Base-by-base conservation (phyloP, 2,888 invertebrate genomes). In the Athalia cordata region DNA sequence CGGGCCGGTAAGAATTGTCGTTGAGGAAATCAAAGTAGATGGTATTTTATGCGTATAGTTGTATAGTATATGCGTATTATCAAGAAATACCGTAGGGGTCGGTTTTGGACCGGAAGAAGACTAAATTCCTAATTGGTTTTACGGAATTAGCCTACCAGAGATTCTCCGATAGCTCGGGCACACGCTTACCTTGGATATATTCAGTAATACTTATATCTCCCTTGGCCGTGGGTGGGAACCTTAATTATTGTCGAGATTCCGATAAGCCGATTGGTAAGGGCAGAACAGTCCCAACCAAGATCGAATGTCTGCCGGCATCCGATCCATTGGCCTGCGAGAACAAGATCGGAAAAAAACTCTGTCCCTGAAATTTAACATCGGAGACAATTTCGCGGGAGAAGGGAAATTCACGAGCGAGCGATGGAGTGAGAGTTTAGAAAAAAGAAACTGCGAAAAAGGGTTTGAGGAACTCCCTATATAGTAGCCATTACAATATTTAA, bases 401-500 rank as follows among this genome's bases (percentile, higher is more conserved):
- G 55, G 55, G 7, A 55, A 55, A 55, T n/a, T 9, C 11, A 55
- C 9, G 55, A 55, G 55, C n/a, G n/a, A 55, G n/a, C 9, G n/a
- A 55, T 55, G 55, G 4, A 45, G 13, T 59, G 47, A 9, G 6
- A 45, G 13, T 72, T 47, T 59, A 5, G 59, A 72, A 59, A 72
- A 47, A 15, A 8, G n/a, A 6, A 6, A 9, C 8, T n/a, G 66
- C 11, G 29, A 81, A 78, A 81, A 82, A 81, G 82, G 81, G 81
- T 80, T 80, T 80, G 81, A 81, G 62, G 64, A 75, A 75, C 50
- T 29, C 29, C 29, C 61, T 75, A 62, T 29, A 29, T 29, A 29
- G 75, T 79, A 81, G 80, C 84, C 87, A 89, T 89, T 89, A 89
- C 89, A 89, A 89, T 89, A 87, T 85, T 87, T 89, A 89, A 89